These are phyloP conservation scores for Anastatus disparis DNA, from an alignment of 1,140 invertebrate genomes.

Conservation along the genomic window DNA sequence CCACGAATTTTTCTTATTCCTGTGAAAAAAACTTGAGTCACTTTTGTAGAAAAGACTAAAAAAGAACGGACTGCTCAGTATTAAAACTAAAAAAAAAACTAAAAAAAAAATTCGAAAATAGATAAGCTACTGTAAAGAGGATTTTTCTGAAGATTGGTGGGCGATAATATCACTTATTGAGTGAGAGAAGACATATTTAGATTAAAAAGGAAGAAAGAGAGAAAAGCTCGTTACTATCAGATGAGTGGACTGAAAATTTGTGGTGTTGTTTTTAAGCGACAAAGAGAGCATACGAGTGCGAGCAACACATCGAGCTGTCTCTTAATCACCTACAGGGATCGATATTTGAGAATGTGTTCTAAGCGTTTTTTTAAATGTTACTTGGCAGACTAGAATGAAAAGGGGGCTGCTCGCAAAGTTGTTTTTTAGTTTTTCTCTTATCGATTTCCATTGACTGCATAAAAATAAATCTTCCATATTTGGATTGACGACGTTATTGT, in stretches of 20 bases:
- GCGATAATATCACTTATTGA: constrained; percentile 13
- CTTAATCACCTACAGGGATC: constrained; percentile 49
- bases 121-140: constrained; percentile 25
- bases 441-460: background rate
- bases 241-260: constrained; percentile 8
- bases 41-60: constrained; percentile 38
- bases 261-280: constrained; percentile 22
- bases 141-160: constrained; percentile 9
- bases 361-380: constrained; percentile 54
- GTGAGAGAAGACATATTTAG: constrained; percentile 25
- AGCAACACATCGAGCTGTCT: constrained; percentile 14
- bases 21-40: constrained; percentile 29
- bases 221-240: background rate
- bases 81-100: no score
- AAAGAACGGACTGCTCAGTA: constrained; percentile 39
- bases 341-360: constrained; percentile 52
- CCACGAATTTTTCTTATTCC: constrained; percentile 25
- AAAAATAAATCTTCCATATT: constrained; percentile 8
- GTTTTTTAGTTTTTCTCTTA: constrained; percentile 31
- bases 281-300: background rate
- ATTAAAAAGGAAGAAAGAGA: constrained; percentile 13
- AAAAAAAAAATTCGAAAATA: constrained; percentile 33
- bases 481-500: constrained; percentile 19
- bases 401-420: constrained; percentile 39
- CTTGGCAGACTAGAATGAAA: constrained; percentile 49